A percentile compares a stretch with the other conserved stretches of the same genome.
Evolutionary conservation across 1,140 invertebrate genomes (phyloP).

Genomic region (Andrena cerasifolii): DNA sequence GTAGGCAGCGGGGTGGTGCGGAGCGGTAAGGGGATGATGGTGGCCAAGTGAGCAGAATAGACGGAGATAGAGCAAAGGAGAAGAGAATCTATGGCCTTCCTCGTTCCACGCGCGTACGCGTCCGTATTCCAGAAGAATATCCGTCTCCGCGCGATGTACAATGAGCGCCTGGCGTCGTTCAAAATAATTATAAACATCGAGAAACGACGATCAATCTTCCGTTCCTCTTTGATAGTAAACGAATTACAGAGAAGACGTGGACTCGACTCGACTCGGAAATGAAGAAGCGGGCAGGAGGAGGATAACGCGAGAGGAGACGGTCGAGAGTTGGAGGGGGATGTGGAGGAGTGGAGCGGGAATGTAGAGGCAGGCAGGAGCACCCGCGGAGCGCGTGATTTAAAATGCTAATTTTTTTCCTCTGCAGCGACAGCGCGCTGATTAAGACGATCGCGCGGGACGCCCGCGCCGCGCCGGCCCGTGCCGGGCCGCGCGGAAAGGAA

Average conservation of each 20-base stretch:
- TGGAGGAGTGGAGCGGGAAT: neutral
- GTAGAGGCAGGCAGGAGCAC: constrained; percentile 44
- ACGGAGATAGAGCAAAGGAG: neutral
- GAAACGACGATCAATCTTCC: constrained; percentile 71
- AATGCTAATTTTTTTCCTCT: constrained; percentile 73
- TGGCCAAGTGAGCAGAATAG: neutral
- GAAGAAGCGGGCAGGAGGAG: neutral
- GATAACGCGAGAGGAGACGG: neutral
- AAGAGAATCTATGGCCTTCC: constrained; percentile 52
- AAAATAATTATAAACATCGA: constrained; percentile 71
- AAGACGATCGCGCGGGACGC: constrained; percentile 63
- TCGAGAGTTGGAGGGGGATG: neutral
- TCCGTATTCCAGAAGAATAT: constrained; percentile 15
- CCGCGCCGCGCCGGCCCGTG: too few species aligned
- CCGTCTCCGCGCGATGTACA: constrained; percentile 41
- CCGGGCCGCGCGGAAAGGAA: constrained; percentile 60
- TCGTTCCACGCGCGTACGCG: constrained; percentile 21
- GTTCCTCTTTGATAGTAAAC: constrained; percentile 65
- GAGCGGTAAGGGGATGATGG: neutral
- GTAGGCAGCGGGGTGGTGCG: neutral
- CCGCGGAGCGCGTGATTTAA: constrained; percentile 72
- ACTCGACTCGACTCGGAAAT: constrained; percentile 11
- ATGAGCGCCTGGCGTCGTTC: constrained; percentile 58
- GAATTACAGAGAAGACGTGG: constrained; percentile 59
- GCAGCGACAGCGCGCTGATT: constrained; percentile 70